Percentiles rank a stretch among this genome's conserved stretches.
Evolutionary conservation across 2,888 invertebrate genomes (phyloP).

Genomic region (Ichneumoninae sp.): DNA sequence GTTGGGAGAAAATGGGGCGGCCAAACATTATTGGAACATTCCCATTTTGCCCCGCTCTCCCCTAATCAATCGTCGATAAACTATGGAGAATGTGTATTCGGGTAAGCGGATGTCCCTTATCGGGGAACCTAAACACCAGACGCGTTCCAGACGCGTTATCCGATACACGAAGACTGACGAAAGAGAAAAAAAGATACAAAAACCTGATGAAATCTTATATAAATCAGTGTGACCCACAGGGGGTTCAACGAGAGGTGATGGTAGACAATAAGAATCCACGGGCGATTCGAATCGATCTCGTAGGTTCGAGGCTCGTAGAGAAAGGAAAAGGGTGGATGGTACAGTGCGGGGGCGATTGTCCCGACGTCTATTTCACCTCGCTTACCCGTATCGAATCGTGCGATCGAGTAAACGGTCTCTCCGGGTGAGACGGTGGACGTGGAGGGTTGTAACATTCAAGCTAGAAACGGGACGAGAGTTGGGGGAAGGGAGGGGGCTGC

Average conservation of each 20-base stretch:
- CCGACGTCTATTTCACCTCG: slow-evolving; percentile 39
- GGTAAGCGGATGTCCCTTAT: too few relatives aligned
- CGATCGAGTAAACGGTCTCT: slow-evolving; percentile 54
- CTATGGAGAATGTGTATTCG: too few relatives aligned
- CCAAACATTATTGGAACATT: too few relatives aligned
- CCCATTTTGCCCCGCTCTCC: too few relatives aligned
- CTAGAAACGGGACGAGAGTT: neutral
- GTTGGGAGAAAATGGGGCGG: too few relatives aligned
- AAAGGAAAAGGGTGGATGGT: slow-evolving; percentile 23
- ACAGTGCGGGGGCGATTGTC: slow-evolving; percentile 49
- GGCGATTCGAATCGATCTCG: slow-evolving; percentile 6
- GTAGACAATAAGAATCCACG: neutral
- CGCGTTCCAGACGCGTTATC: neutral
- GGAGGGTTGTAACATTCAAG: slow-evolving; percentile 8
- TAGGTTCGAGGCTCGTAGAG: neutral
- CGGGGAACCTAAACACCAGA: too few relatives aligned
- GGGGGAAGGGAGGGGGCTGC: slow-evolving; percentile 8
- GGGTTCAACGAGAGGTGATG: neutral
- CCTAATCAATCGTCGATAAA: too few relatives aligned
- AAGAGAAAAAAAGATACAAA: neutral
- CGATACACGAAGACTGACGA: neutral
- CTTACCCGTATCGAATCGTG: slow-evolving; percentile 43
- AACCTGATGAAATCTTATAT: neutral
- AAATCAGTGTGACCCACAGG: neutral
- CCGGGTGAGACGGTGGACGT: slow-evolving; percentile 1